These are phyloP conservation scores for Flexamia atlantica DNA, from an alignment of 2,888 invertebrate species.

Conservation along the genomic window DNA sequence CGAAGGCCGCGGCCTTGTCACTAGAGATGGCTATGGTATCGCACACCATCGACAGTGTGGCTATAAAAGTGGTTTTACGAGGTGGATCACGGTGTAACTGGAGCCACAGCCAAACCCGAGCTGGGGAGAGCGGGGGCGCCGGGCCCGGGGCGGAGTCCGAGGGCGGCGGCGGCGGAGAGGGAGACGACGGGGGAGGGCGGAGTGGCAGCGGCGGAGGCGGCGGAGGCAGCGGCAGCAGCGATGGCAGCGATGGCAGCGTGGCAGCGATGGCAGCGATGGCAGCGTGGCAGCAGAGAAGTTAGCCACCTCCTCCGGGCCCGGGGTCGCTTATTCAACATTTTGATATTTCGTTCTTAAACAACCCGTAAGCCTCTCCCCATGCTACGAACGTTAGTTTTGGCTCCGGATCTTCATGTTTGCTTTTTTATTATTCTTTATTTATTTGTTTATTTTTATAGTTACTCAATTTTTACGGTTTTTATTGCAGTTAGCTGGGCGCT, in stretches of 20 bases:
- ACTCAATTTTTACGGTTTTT: background rate
- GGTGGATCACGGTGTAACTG: background rate
- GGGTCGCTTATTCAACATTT: background rate
- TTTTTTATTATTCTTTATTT: too few relatives aligned
- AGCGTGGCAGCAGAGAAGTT: background rate
- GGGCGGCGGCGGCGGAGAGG: conserved; percentile 3
- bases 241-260: background rate
- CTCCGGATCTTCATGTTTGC: too few relatives aligned
- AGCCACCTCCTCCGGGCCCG: background rate
- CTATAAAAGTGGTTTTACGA: conserved; percentile 31
- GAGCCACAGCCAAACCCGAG: background rate
- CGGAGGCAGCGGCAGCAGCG: background rate
- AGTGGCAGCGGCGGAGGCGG: background rate
- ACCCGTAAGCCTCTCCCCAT: conserved; percentile 2
- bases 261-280: background rate
- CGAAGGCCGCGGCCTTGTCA: too few relatives aligned
- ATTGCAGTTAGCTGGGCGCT: background rate
- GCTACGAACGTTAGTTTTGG: background rate
- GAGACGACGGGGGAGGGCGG: background rate
- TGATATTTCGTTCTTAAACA: background rate
- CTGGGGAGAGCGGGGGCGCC: background rate
- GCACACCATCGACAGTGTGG: background rate
- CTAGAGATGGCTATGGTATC: too few relatives aligned
- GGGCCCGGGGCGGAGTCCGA: conserved; percentile 17
- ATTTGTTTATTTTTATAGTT: too few relatives aligned